Evolutionary conservation across 2,113 vertebrate species (phyloP).

Genomic region (Nibea coibor): DNA sequence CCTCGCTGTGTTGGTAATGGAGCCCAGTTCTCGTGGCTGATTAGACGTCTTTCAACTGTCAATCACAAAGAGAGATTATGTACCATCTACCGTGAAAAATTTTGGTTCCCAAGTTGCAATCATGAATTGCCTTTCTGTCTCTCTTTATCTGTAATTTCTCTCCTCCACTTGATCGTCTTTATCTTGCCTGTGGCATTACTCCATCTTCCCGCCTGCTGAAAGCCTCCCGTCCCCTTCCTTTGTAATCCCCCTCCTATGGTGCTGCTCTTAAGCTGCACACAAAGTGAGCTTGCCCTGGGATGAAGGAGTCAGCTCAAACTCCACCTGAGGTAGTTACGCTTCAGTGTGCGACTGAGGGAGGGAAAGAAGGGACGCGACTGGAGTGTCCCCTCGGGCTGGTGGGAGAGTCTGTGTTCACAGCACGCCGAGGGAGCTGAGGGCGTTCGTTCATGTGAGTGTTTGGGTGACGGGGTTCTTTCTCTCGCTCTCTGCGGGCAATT

Average conservation of each 20-base stretch:
- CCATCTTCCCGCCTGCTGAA: slow-evolving; percentile 21
- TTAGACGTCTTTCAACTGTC: slow-evolving; percentile 48
- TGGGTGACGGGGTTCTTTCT: slow-evolving; percentile 17
- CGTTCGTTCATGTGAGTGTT: slow-evolving; percentile 36
- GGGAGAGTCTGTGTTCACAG: slow-evolving; percentile 52
- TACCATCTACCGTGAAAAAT: not conserved
- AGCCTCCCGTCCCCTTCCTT: slow-evolving; percentile 7
- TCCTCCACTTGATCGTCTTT: slow-evolving; percentile 25
- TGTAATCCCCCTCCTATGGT: slow-evolving; percentile 20
- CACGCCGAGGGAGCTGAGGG: not conserved
- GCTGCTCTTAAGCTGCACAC: slow-evolving; percentile 34
- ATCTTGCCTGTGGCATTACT: slow-evolving; percentile 29
- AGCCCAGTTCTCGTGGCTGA: slow-evolving; percentile 13
- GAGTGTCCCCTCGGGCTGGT: slow-evolving; percentile 21
- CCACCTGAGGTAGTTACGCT: slow-evolving; percentile 57
- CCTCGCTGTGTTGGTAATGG: slow-evolving; percentile 53
- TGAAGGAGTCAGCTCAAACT: slow-evolving; percentile 54
- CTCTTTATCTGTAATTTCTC: slow-evolving; percentile 10
- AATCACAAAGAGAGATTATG: slow-evolving; percentile 38
- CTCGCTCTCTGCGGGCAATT: not conserved
- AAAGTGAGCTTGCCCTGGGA: slow-evolving; percentile 52
- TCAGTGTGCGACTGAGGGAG: slow-evolving; percentile 51
- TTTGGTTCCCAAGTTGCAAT: not conserved
- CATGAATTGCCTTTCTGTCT: not conserved
- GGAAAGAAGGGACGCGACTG: slow-evolving; percentile 28